Base-by-base conservation (phyloP, 1,140 invertebrate genomes). In the Chelonus insularis region DNA sequence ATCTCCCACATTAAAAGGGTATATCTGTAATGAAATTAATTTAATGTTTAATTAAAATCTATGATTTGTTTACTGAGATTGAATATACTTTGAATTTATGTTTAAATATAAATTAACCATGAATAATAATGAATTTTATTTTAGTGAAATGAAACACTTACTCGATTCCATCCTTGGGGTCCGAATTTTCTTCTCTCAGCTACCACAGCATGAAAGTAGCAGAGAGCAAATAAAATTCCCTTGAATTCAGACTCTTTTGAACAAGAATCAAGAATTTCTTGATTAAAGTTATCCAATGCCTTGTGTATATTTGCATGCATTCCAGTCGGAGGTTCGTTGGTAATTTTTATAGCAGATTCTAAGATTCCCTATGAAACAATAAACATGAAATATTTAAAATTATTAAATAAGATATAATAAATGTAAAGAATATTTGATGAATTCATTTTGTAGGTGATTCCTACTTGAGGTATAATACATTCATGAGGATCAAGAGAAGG, bases 201-300 rank as follows among this genome's bases (percentile, higher is more conserved):
- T 1, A 98, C 90, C 0, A 96, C 94, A 14, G 95, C 95, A 76
- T 98, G 96, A 80, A 97, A 98, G 74, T 97, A 98, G 72, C 95
- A 97, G 0, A 98, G 83, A 0, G 93, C 86, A 76, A 98, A 98
- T 34, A 98, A 80, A 63, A 98, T 90, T 0, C 90, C 86, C 79
- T 97, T 97, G 69, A 97, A 98, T 80, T 98, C 96, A 0, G 91
- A 88, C 81, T 98, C 95, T 74, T 96, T 95, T 2, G 91, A 88
- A 76, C 94, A 96, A 85, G 92, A 90, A 75, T 98, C 95, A 18
- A 98, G 76, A 0, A 92, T 95, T 73, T 97, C 94, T 78, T 97
- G 94, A 68, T 82, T 91, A 77, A 98, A 98, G 81, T 96, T 96
- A 72, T 96, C 92, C 29, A 98, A 75, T 9, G 95, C 91, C 82